Percentiles rank a stretch among this genome's conserved stretches.
These are phyloP conservation scores for Pelecanoides urinatrix DNA, from an alignment of 2,113 vertebrate species.

Conservation along the genomic window DNA sequence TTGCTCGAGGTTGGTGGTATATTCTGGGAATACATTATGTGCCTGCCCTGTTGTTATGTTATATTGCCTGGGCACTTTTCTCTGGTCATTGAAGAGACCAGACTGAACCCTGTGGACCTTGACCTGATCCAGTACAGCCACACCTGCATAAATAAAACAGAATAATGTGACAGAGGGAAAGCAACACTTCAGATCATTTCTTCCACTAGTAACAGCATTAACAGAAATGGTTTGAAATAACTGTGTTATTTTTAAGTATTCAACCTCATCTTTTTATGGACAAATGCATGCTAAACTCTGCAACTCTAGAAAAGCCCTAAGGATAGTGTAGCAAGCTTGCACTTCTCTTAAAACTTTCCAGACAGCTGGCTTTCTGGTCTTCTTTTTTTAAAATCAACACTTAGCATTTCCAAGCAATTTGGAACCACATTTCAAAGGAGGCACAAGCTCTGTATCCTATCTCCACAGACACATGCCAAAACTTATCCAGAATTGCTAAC, in stretches of 20 bases:
- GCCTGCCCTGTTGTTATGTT: not conserved
- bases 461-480: slow-evolving; percentile 21
- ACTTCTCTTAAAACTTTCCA: not conserved
- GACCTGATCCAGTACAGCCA: not conserved
- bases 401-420: not conserved
- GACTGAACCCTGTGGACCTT: not conserved
- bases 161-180: not conserved
- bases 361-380: not conserved
- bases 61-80: not conserved
- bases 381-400: not conserved
- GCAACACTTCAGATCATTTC: not conserved
- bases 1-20: not conserved
- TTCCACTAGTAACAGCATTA: not conserved
- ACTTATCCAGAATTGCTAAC: slow-evolving; percentile 23
- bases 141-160: not conserved
- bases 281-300: not conserved
- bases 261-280: not conserved
- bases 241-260: not conserved
- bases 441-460: not conserved
- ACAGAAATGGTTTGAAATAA: not conserved
- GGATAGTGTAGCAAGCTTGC: not conserved
- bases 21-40: not conserved
- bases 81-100: not conserved
- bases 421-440: slow-evolving; percentile 1
- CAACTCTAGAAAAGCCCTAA: not conserved